Percentiles rank a stretch among this genome's conserved stretches.
Conservation (phyloP, 2,888 invertebrate species). For the Eupithecia subumbrata region DNA sequence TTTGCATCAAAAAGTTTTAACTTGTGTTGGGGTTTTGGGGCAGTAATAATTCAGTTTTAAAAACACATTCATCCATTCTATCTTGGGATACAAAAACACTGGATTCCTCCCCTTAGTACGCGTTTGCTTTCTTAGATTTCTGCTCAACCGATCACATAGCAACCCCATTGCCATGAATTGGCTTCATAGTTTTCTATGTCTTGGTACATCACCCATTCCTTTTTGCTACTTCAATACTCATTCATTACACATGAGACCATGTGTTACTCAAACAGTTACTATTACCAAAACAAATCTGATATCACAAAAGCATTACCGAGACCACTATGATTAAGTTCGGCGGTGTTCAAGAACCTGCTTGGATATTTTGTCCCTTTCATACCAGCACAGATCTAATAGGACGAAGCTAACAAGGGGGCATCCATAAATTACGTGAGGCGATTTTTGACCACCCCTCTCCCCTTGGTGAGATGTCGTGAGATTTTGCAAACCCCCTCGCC, state of each 20-base stretch:
- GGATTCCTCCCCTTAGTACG: constrained; percentile 32
- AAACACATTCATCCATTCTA: constrained; percentile 36
- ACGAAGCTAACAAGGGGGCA: neutral
- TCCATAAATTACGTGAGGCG: no score
- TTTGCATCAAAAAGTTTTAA: constrained; percentile 60
- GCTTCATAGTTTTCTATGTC: constrained; percentile 50
- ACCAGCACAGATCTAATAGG: neutral
- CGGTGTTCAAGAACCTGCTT: neutral
- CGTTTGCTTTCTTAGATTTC: constrained; percentile 57
- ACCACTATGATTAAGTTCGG: neutral
- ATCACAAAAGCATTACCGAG: constrained; percentile 4
- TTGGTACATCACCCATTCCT: constrained; percentile 44
- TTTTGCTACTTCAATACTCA: constrained; percentile 10
- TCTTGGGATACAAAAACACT: constrained; percentile 24
- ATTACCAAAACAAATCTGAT: neutral
- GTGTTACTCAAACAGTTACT: neutral
- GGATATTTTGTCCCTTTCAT: neutral
- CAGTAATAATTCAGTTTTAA: constrained; percentile 36
- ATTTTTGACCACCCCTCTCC: no score
- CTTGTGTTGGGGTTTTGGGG: constrained; percentile 54
- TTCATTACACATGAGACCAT: constrained; percentile 5
- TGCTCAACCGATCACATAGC: constrained; percentile 36
- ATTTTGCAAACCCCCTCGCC: no score
- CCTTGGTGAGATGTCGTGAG: no score
- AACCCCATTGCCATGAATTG: constrained; percentile 44